Evolutionary conservation across 1,140 invertebrate genomes (phyloP), one percentile per base, ranked within the genome.

Genomic region (Paralvinella palmiformis): DNA sequence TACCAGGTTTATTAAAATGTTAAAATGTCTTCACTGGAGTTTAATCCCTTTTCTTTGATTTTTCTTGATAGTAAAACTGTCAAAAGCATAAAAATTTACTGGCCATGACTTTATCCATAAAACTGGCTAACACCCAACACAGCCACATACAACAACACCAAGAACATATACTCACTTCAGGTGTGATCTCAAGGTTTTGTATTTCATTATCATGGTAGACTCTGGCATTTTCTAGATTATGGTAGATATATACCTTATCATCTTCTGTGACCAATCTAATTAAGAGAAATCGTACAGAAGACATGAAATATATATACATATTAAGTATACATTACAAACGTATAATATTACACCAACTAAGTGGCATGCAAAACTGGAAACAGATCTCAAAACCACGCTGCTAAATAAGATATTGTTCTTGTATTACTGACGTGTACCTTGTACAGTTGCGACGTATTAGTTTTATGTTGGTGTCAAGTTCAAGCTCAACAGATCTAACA

Each of bases 161-260:
- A 3, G 10, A 7, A 22, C 48, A 52, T 13, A 13, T 41, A 65
- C 61, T 65, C 70, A 79, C 79, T 3, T 85, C 80, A 31, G 83
- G 75, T 33, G 86, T 82, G 53, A 94, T 85, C 73, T 91, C 89
- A 64, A 95, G 77, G 79, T 82, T 93, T 66, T 90, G 88, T 29
- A 86, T 77, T 52, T 93, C 91, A 75, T 86, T 86, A 35, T 87
- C 91, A 75, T 91, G 91, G 74, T 92, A 94, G 66, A 89, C 85
- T 67, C 88, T 83, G 0, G 88, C 87, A 82, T 96, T 96, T 73
- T 93, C 90, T 56, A 85, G 80, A 62, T 86, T 88, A 77, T 91
- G 91, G 77, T 92, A 95, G 45, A 94, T 71, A 36, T 84, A 84
- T 41, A 87, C 83, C 1, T 66, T 71, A 13, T 87, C 85, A 44